These are phyloP conservation scores for Dascillus cervinus DNA, from an alignment of 2,888 invertebrate species.

Conservation along the genomic window DNA sequence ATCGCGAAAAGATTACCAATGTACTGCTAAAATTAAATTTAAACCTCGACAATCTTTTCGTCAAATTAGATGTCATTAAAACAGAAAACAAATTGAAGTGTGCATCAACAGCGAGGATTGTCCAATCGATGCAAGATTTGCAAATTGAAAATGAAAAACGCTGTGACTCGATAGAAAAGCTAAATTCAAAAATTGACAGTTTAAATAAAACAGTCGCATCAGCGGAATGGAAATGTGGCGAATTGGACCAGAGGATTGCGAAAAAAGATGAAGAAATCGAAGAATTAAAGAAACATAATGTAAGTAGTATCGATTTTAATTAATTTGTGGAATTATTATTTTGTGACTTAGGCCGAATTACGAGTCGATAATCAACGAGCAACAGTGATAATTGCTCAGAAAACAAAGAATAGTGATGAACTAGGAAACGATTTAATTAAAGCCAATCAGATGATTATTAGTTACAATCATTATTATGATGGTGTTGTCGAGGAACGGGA, in stretches of 20 bases:
- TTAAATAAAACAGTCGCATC: slow-evolving; percentile 17
- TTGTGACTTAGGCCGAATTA: slow-evolving; percentile 30
- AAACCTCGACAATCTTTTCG: too few species aligned
- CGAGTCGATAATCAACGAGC: slow-evolving; percentile 35
- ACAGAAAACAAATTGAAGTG: slow-evolving; percentile 24
- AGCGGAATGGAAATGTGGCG: slow-evolving; percentile 10
- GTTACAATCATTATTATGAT: slow-evolving; percentile 38
- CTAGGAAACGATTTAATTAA: slow-evolving; percentile 37
- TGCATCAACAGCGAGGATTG: slow-evolving; percentile 21
- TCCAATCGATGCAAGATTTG: slow-evolving; percentile 30
- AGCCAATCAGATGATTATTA: slow-evolving; percentile 38
- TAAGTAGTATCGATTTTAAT: slow-evolving; percentile 16
- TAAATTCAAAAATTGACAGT: slow-evolving; percentile 28
- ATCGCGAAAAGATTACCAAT: too few species aligned
- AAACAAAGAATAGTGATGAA: slow-evolving; percentile 35
- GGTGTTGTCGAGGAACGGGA: slow-evolving; percentile 29
- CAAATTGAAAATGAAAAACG: slow-evolving; percentile 29
- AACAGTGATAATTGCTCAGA: slow-evolving; percentile 34
- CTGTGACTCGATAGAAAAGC: slow-evolving; percentile 23
- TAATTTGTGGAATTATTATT: not conserved
- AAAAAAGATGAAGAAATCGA: slow-evolving; percentile 20
- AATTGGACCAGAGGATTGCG: slow-evolving; percentile 15
- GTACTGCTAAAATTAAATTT: too few species aligned
- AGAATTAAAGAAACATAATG: slow-evolving; percentile 28
- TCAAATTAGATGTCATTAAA: slow-evolving; percentile 30